Evolutionary conservation across 1,140 invertebrate genomes (phyloP).

Genomic region (Triops longicaudatus): DNA sequence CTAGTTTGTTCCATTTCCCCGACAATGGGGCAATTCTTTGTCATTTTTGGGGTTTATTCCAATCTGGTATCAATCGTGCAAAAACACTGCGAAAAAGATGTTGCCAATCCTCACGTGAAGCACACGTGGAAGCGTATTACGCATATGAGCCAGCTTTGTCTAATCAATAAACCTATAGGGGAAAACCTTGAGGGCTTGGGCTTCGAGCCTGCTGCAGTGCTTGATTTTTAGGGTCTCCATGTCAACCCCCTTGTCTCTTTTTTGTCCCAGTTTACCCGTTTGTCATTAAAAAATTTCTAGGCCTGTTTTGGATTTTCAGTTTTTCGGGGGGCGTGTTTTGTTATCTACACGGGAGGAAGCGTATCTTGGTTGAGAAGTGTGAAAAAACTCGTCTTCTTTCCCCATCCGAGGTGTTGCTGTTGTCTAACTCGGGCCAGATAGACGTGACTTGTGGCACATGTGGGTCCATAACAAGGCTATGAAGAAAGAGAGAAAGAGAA

Average conservation of each 20-base stretch:
- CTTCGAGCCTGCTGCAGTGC: neutral
- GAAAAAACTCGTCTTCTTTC: no score
- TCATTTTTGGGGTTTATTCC: neutral
- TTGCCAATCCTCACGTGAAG: neutral
- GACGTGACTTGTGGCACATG: conserved; percentile 5
- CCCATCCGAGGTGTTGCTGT: neutral
- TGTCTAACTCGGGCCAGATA: neutral
- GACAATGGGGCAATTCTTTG: neutral
- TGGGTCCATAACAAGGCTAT: neutral
- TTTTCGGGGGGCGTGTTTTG: no score
- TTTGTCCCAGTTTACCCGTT: neutral
- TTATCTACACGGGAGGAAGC: neutral
- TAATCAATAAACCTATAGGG: conserved; percentile 5
- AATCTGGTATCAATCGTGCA: neutral
- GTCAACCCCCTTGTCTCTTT: neutral
- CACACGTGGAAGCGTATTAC: neutral
- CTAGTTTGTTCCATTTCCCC: neutral
- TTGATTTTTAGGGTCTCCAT: neutral
- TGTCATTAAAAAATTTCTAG: no score
- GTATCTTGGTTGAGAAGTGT: neutral
- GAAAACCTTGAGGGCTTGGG: neutral
- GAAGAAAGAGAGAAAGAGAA: neutral
- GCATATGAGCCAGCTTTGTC: neutral
- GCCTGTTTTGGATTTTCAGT: no score
- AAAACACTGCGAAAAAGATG: no score